Evolutionary conservation across 2,113 vertebrate genomes (phyloP).

Genomic region (Monopterus albus): DNA sequence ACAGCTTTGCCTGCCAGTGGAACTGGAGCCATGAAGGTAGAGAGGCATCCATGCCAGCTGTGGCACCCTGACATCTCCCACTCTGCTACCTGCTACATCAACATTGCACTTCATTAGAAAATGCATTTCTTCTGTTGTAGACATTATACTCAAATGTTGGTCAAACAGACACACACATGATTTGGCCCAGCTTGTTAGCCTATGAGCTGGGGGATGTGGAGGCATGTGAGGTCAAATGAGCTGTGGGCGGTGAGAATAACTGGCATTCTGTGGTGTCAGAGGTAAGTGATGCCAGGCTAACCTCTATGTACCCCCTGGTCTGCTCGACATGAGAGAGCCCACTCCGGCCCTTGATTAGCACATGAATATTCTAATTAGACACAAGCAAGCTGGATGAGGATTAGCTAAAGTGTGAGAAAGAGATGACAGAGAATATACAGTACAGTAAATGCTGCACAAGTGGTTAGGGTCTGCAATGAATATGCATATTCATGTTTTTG

Average conservation of each 20-base stretch:
- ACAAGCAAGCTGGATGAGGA: conserved; percentile 78
- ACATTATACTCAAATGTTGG: background rate
- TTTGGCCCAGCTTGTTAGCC: conserved; percentile 38
- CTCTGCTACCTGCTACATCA: conserved; percentile 56
- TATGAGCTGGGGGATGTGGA: conserved; percentile 28
- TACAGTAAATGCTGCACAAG: background rate
- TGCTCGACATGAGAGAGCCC: conserved; percentile 76
- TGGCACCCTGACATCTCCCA: conserved; percentile 45
- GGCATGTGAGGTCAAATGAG: conserved; percentile 27
- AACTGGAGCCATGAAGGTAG: conserved; percentile 53
- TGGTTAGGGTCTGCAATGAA: background rate
- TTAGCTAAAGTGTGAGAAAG: conserved; percentile 66
- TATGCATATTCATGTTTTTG: conserved; percentile 23
- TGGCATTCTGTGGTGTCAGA: conserved; percentile 79
- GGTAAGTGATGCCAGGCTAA: conserved; percentile 77
- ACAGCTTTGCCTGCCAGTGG: conserved; percentile 66
- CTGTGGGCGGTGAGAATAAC: conserved; percentile 65
- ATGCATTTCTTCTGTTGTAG: background rate
- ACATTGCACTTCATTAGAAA: conserved; percentile 18
- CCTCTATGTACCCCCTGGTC: conserved; percentile 72
- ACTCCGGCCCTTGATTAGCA: conserved; percentile 87
- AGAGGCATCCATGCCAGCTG: conserved; percentile 56
- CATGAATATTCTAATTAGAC: conserved; percentile 91
- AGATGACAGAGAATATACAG: conserved; percentile 15
- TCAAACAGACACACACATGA: conserved; percentile 5